phyloP scores from a whole-genome alignment of 2,888 invertebrate species.

The Eupsilia transversa region DNA sequence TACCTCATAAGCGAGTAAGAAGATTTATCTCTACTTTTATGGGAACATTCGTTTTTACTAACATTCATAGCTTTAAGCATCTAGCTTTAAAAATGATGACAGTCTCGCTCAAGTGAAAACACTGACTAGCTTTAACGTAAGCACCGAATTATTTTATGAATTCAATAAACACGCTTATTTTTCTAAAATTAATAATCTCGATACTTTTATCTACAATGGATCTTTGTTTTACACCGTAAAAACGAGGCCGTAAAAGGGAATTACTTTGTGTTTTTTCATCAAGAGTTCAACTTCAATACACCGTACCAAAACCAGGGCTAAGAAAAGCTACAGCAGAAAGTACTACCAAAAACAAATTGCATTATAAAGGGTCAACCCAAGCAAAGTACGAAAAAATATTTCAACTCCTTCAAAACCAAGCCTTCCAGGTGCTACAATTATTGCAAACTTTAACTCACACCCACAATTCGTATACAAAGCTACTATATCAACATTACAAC shows the following conservation, averaged over 20 bases:
- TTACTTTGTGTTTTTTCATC: constrained; percentile 23
- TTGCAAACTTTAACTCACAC: constrained; percentile 31
- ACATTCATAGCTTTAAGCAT: constrained; percentile 10
- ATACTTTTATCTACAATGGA: constrained; percentile 49
- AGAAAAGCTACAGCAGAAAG: neutral
- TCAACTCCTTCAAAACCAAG: neutral
- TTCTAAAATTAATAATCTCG: constrained; percentile 46
- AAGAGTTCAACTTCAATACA: neutral
- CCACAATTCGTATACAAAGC: constrained; percentile 35
- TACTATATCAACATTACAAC: constrained; percentile 80
- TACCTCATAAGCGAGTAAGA: constrained; percentile 15
- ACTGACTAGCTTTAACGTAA: constrained; percentile 14
- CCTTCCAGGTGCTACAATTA: constrained; percentile 34
- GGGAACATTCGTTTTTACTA: constrained; percentile 14
- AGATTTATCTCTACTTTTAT: constrained; percentile 39
- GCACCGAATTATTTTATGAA: constrained; percentile 11
- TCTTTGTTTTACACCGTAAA: constrained; percentile 26
- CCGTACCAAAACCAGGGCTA: neutral
- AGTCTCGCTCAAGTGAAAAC: constrained; percentile 2
- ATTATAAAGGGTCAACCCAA: neutral
- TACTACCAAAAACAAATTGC: neutral
- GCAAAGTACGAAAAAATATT: neutral
- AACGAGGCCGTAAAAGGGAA: constrained; percentile 41
- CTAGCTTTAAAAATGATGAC: constrained; percentile 7
- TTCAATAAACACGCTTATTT: constrained; percentile 17